Conservation (phyloP, 2,113 vertebrate species). For the Dicerorhinus sumatrensis region DNA sequence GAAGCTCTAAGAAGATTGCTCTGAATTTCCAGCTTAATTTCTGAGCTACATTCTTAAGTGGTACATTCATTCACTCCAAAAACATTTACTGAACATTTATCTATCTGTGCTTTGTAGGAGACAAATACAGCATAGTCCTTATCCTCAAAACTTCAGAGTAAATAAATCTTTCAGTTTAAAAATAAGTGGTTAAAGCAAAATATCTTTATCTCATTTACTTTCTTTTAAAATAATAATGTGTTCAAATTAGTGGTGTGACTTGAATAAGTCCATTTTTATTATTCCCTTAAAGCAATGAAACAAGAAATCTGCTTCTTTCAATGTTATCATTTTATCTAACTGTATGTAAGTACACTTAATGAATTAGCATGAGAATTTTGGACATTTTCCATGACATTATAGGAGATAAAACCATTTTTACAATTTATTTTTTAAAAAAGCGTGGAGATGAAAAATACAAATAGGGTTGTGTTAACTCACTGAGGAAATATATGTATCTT, state of each 20-base stretch:
- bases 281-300: conserved; percentile 8
- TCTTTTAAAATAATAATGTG: not conserved
- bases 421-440: not conserved
- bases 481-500: not conserved
- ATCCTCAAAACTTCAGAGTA: conserved; percentile 35
- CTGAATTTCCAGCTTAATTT: conserved; percentile 49
- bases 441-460: not conserved
- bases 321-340: not conserved
- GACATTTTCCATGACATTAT: not conserved
- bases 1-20: not conserved
- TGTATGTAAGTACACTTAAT: not conserved
- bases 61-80: not conserved
- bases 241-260: conserved; percentile 5
- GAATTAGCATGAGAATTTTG: not conserved
- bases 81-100: not conserved
- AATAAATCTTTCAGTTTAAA: conserved; percentile 30
- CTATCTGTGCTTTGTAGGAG: not conserved
- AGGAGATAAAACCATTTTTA: conserved; percentile 30
- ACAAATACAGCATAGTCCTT: not conserved
- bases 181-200: conserved; percentile 49
- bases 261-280: conserved; percentile 51
- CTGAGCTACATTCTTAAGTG: not conserved
- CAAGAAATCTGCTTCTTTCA: not conserved
- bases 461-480: not conserved
- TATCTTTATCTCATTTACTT: not conserved